Percentiles rank a stretch among this genome's conserved stretches.
Evolutionary conservation across 2,888 invertebrate species (phyloP).

Genomic region (Chirona hameri): DNA sequence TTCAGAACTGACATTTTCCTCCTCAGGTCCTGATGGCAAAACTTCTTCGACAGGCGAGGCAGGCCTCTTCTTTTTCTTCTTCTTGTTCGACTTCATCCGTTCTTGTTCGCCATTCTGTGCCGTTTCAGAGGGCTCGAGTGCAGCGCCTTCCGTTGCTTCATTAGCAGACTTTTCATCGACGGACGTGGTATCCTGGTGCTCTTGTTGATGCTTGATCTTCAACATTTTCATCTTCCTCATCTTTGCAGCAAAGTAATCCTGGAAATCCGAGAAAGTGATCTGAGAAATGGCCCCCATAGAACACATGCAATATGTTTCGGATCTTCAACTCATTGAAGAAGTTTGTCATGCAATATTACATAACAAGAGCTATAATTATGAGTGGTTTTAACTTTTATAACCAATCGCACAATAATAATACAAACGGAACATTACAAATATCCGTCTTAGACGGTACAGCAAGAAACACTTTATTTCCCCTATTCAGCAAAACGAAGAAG

Average conservation of each 20-base stretch:
- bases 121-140: neutral
- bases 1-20: neutral
- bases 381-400: too few relatives aligned
- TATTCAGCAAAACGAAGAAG: too few relatives aligned
- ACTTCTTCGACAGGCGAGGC: neutral
- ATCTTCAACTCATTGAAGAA: too few relatives aligned
- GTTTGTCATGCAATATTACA: too few relatives aligned
- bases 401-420: too few relatives aligned
- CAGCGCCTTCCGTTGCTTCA: neutral
- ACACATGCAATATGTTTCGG: too few relatives aligned
- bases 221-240: neutral
- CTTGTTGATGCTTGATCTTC: neutral
- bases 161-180: neutral
- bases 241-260: slow-evolving; percentile 24
- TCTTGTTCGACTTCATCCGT: neutral
- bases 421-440: too few relatives aligned
- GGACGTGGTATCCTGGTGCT: neutral
- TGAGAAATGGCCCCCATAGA: too few relatives aligned
- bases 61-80: neutral
- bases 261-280: neutral
- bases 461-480: too few relatives aligned
- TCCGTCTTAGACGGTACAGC: too few relatives aligned
- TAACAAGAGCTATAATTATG: too few relatives aligned
- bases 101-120: neutral
- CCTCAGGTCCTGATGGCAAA: neutral